Base-by-base conservation (phyloP, 2,888 invertebrate genomes). In the Drosophila recens region DNA sequence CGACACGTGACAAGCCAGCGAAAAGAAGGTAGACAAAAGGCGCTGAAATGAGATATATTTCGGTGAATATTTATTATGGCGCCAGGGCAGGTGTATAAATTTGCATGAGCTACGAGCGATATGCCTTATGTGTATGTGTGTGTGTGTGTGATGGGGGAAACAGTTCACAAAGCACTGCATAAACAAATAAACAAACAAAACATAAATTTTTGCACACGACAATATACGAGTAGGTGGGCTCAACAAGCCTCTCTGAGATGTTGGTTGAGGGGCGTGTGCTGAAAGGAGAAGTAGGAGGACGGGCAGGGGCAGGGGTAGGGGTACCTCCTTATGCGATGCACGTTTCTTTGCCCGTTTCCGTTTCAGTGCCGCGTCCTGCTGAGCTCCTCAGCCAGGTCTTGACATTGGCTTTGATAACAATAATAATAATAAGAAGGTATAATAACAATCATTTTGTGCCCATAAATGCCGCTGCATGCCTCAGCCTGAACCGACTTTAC, bases 1-100 rank as follows among this genome's bases (percentile, higher is more conserved):
- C 87, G 88, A 90, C 91, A 91, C 91, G 92, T 91, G 91, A 91
- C 92, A 84, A 90, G 90, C 87, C 90, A 80, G 81, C 86, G 69
- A 63, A 72, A 66, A 66, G 67, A 61, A 58, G 66, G 82, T 79
- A 82, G 86, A 82, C 82, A 85, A 85, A 82, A 82, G 88, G 79
- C 88, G 84, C 83, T 87, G 84, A 84, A 85, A 87, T 87, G 78
- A 84, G 87, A 84, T 84, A 84, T 84, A 72, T 87, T 85, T 76
- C 57, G 78, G 73, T 62, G 80, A 74, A 85, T 87, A 84, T 84
- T 87, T 84, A 87, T 84, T 80, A 82, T 87, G 75, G 80, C 78
- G 73, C 51, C 75, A 56, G 71, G 72, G 75, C 77, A 76, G 82
- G 84, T 85, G 88, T 84, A 84, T 84, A 84, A 85, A 84, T 84